Evolutionary conservation across 92 coral and sea anemone species (phyloP).

Genomic region (Palythoa caribaeorum): DNA sequence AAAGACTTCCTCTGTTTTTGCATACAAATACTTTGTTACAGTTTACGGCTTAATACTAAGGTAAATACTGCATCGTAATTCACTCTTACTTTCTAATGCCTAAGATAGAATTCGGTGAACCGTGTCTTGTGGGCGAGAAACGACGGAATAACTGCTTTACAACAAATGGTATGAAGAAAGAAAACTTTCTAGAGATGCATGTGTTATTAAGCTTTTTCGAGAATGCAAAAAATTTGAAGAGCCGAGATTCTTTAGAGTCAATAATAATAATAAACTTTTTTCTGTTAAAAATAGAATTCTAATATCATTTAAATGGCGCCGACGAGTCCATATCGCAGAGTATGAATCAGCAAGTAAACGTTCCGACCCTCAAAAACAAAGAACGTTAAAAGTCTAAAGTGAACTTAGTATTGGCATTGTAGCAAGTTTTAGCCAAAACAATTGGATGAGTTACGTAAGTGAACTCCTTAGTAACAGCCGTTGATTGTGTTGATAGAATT

Average conservation of each 20-base stretch:
- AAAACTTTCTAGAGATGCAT: too few relatives aligned
- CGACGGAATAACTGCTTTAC: too few relatives aligned
- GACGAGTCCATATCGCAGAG: not conserved
- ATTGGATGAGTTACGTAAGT: not conserved
- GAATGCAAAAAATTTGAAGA: not conserved
- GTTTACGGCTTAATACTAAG: not conserved
- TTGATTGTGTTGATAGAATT: not conserved
- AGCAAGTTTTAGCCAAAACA: slow-evolving; percentile 23
- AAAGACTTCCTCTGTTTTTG: not conserved
- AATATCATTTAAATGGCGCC: slow-evolving; percentile 4
- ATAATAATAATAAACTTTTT: not conserved
- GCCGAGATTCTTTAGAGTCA: not conserved
- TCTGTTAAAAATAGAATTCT: not conserved
- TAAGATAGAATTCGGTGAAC: not conserved
- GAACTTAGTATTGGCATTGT: slow-evolving; percentile 14
- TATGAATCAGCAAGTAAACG: not conserved
- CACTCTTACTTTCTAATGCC: slow-evolving; percentile 16
- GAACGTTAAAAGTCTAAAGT: not conserved
- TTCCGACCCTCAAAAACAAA: slow-evolving; percentile 4
- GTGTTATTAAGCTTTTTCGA: not conserved
- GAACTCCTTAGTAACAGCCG: not conserved
- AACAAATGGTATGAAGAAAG: too few relatives aligned
- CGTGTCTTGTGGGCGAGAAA: not conserved
- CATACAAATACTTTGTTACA: not conserved
- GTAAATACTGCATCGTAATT: not conserved